Evolutionary conservation across 1,140 invertebrate species (phyloP), one percentile per base, ranked within the genome.

Genomic region (Camponotus pennsylvanicus): DNA sequence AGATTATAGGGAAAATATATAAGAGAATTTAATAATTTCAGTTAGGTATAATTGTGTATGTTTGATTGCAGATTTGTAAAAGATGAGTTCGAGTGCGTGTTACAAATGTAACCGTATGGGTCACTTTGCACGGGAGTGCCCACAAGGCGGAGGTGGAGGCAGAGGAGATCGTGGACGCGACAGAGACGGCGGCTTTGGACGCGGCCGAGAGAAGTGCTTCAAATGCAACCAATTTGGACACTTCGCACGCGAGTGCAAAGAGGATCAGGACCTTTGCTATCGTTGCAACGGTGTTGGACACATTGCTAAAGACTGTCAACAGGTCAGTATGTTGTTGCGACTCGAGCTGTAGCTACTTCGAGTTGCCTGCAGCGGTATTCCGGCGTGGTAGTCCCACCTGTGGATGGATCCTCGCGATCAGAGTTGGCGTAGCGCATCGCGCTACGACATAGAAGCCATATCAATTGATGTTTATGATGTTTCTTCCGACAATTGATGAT

Each of bases 141-240:
- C 97, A 92, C 96, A 96, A 93, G 96, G 97, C 83, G 96, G 95
- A 70, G 95, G 94, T 52, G 96, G 95, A 52, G 94, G 94, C 45
- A 95, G 96, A 78, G 95, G 94, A 80, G 96, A 93, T 91, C 95
- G 94, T 84, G 95, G 94, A 67, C 95, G 95, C 76, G 95, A 96
- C 52, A 95, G 95, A 71, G 95, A 95, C 70, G 94, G 94, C 75
- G 96, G 96, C 86, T 96, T 96, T 63, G 95, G 95, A 80, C 95
- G 97, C 89, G 95, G 96, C 57, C 96, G 97, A 87, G 97, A 98
- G 91, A 98, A 98, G 96, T 99, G 98, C 96, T 99, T 98, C 97
- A 99, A 98, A 95, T 99, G 98, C 95, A 99, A 99, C 95, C 96
- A 98, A 94, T 97, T 97, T 93, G 98, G 98, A 63, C 98, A 99